Evolutionary conservation across 2,888 invertebrate genomes (phyloP), one percentile per base, ranked within the genome.

Genomic region (Eupithecia dodoneata): DNA sequence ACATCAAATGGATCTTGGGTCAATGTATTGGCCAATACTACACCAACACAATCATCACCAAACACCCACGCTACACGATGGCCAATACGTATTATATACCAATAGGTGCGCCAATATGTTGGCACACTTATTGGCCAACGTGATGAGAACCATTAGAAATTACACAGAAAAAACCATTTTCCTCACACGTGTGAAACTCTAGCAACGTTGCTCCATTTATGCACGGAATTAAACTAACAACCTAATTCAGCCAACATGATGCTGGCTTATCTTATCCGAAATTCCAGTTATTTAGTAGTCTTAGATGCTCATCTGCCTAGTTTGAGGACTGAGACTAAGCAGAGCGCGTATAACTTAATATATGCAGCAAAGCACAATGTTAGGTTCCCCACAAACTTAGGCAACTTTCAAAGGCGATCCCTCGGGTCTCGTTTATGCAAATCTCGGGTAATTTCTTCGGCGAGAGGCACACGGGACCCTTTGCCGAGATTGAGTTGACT

Each of bases 391-490:
- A 89, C 91, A 89, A 92, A 93, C 91, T 92, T 90, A 85, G 90
- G 86, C 85, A 85, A 93, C 91, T 92, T 92, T 91, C 93, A 91
- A 92, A 93, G 92, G 89, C 89, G 88, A 87, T 90, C 93, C 90
- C 92, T 86, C 81, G 91, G 90, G 90, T 91, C 92, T 91, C 92
- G 92, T 93, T 93, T 93, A 94, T 93, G 94, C 91, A 93, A 94
- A 93, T 93, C 90, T 90, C 85, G 88, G 88, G 92, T 93, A 93
- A 93, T 93, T 94, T 92, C 93, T 92, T 92, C 90, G 90, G 93
- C 90, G 91, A 90, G 90, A 91, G 90, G 91, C 92, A 86, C 90
- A 87, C 84, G 91, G 88, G 92, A 91, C 90, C 91, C 87, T 90
- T 92, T 88, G 88, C 86, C 86, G 87, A 92, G 90, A 93, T 93